These are phyloP conservation scores for Brienomyrus brachyistius DNA, from an alignment of 2,113 vertebrate genomes.

Conservation along the genomic window DNA sequence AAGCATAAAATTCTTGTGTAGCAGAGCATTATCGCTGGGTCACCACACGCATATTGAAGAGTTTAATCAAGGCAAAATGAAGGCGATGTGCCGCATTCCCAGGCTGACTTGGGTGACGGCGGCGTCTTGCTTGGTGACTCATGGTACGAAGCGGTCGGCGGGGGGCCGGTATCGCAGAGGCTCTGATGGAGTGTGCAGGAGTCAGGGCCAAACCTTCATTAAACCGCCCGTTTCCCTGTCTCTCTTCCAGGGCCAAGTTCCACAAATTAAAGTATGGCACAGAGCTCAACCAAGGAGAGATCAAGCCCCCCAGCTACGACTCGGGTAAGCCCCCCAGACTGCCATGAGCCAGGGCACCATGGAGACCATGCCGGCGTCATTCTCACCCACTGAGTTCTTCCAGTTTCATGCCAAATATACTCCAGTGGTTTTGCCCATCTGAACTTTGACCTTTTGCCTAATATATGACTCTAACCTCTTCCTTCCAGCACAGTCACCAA, in stretches of 20 bases:
- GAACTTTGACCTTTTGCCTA: not conserved
- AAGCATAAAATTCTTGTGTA: not conserved
- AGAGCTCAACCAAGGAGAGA: slow-evolving; percentile 94
- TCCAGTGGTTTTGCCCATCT: not conserved
- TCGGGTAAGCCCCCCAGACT: slow-evolving; percentile 73
- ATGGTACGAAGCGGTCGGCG: not conserved
- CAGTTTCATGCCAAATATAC: not conserved
- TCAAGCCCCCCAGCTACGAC: slow-evolving; percentile 96
- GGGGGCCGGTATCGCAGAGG: not conserved
- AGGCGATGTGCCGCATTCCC: not conserved
- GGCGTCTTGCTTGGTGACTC: not conserved
- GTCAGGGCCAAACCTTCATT: slow-evolving; percentile 21
- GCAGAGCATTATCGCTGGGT: not conserved
- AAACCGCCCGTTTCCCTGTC: slow-evolving; percentile 27
- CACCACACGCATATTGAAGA: not conserved
- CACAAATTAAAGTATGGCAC: slow-evolving; percentile 98
- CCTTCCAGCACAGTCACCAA: not conserved
- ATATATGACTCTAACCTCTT: not conserved
- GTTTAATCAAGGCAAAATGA: not conserved
- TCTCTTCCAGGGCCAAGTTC: slow-evolving; percentile 81
- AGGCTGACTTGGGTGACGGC: not conserved
- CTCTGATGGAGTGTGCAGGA: not conserved
- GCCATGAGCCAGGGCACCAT: not conserved
- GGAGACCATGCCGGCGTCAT: not conserved
- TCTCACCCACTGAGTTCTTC: not conserved